Base-by-base conservation (phyloP, 2,888 invertebrate species). In the Lysandra coridon region DNA sequence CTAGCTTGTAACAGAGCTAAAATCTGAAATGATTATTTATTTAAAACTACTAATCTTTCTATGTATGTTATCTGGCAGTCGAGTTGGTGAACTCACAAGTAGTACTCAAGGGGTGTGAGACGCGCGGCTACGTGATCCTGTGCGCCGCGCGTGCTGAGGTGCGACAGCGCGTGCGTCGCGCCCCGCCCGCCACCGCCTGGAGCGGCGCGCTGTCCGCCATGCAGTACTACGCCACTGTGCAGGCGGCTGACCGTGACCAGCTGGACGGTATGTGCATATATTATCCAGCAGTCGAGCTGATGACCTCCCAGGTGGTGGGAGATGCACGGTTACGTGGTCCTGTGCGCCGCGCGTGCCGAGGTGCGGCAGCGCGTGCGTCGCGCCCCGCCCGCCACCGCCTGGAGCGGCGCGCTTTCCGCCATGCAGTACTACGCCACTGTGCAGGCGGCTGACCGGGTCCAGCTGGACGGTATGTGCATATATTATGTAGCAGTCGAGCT, bases 371-470 rank as follows among this genome's bases (percentile, higher is more conserved):
- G 98, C 79, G 96, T 97, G 79, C 98, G 99, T 0, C 97, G 98
- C n/a, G 96, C 98, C 53, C 92, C 92, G 64, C 88, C 91, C 81
- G 99, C 99, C 92, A 97, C 98, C 0, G 98, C 99, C 0, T 99
- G 99, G 99, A 97, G 98, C 82, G 99, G 99, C 33, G 97, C 98
- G 79, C 95, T 99, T 40, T 89, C 91, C 83, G 99, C 99, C 91
- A 99, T 99, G 98, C 99, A 99, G 96, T 99, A 99, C 95, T 99
- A 99, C 94, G 99, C 99, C 14, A 99, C 99, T 10, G 99, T 99
- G 77, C 97, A 97, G 88, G 98, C 98, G 4, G 96, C 96, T 57
- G 96, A 97, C 86, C 95, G 96, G 81, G 97, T 97, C 85, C 96
- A 96, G 62, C 92, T 96, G 17, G 95, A 95, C 84, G 96, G 95